phyloP scores from a whole-genome alignment of 1,140 invertebrate species.

The Dreissena rostriformis region DNA sequence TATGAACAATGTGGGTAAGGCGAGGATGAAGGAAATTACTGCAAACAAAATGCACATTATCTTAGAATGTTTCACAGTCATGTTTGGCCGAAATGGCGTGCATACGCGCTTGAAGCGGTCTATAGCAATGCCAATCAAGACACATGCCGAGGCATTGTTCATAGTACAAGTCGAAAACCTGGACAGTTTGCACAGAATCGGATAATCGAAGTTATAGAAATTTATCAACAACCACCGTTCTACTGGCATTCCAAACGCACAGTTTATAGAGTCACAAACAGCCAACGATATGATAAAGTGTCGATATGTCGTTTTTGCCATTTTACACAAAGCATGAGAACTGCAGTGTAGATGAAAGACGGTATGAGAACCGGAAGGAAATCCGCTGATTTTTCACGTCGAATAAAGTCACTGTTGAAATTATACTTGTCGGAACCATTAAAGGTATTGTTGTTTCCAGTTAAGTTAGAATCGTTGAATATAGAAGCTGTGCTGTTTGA shows the following conservation, averaged over 20 bases:
- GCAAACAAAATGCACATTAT: slow-evolving; percentile 17
- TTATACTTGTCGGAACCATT: no score
- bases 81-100: slow-evolving; percentile 50
- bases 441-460: no score
- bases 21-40: slow-evolving; percentile 2
- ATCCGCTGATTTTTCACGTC: neutral
- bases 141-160: slow-evolving; percentile 63
- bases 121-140: slow-evolving; percentile 53
- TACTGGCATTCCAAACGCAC: slow-evolving; percentile 69
- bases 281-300: slow-evolving; percentile 67
- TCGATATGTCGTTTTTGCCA: slow-evolving; percentile 47
- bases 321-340: slow-evolving; percentile 53
- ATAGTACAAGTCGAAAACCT: slow-evolving; percentile 68
- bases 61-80: slow-evolving; percentile 47
- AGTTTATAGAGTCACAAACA: slow-evolving; percentile 67
- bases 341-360: slow-evolving; percentile 37
- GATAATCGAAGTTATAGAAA: slow-evolving; percentile 64
- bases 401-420: neutral
- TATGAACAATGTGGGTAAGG: slow-evolving; percentile 35
- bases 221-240: slow-evolving; percentile 62
- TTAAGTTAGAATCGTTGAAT: neutral
- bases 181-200: slow-evolving; percentile 64
- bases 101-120: slow-evolving; percentile 58
- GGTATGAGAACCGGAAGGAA: slow-evolving; percentile 37
- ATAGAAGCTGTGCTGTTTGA: neutral